Evolutionary conservation across 2,797 vertebrate species (phyloP).

Genomic region (Lophotriccus pileatus): DNA sequence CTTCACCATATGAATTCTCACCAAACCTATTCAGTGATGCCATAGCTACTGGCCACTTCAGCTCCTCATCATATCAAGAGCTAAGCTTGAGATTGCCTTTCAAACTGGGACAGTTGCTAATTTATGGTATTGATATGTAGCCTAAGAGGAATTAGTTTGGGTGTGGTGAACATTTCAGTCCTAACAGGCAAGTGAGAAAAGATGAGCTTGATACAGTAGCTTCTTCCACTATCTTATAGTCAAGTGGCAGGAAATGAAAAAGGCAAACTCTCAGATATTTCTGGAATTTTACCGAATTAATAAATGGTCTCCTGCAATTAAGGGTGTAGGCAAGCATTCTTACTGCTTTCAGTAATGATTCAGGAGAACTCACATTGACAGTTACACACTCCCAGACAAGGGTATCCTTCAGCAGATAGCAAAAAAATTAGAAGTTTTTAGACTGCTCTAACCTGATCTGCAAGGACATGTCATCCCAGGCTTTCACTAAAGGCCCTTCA

Average conservation of each 20-base stretch:
- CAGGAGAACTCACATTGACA: neutral
- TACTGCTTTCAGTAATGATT: slow-evolving; percentile 9
- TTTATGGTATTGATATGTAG: neutral
- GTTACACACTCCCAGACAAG: neutral
- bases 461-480: neutral
- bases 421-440: neutral
- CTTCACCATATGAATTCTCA: slow-evolving; percentile 46
- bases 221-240: neutral
- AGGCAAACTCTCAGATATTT: neutral
- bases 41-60: neutral
- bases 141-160: neutral
- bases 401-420: neutral
- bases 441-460: neutral
- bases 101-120: neutral
- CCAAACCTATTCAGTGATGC: neutral
- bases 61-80: neutral
- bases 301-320: neutral
- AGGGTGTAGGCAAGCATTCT: slow-evolving; percentile 21
- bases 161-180: neutral
- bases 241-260: slow-evolving; percentile 38
- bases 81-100: neutral
- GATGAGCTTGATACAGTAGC: neutral
- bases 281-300: slow-evolving; percentile 14
- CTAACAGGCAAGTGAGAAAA: neutral
- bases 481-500: neutral